Percentiles rank a stretch among this genome's conserved stretches.
Conservation (phyloP, 2,113 vertebrate genomes). For the Grallaria varia region DNA sequence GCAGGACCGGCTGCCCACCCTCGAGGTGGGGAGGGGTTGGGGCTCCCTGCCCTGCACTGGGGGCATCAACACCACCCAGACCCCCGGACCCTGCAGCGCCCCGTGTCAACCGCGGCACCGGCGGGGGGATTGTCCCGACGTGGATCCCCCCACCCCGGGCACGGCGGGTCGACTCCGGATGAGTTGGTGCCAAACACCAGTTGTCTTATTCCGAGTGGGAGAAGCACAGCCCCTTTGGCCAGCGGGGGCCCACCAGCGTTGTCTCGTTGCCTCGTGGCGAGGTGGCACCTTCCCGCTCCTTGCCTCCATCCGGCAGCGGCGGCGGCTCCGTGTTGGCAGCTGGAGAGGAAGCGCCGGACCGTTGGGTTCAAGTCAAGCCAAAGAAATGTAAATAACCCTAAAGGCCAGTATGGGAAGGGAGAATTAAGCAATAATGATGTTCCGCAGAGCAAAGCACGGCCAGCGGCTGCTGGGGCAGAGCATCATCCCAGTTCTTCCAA, state of each 20-base stretch:
- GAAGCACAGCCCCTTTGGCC: neutral
- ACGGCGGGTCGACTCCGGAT: neutral
- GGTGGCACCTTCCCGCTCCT: neutral
- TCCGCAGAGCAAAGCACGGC: neutral
- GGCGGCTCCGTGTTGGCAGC: neutral
- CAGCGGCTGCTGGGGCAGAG: neutral
- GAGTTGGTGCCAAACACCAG: neutral
- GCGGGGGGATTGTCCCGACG: neutral
- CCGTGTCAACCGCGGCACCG: neutral
- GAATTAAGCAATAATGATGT: slow-evolving; percentile 41
- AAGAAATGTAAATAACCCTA: slow-evolving; percentile 57
- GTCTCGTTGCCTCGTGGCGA: neutral
- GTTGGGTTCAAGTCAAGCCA: slow-evolving; percentile 65
- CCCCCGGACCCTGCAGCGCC: neutral
- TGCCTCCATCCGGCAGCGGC: neutral
- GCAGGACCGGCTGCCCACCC: neutral
- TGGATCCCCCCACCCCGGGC: neutral
- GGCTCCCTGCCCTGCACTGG: neutral
- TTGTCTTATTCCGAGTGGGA: neutral
- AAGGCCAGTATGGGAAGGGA: slow-evolving; percentile 12
- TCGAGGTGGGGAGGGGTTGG: neutral
- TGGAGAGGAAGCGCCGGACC: neutral
- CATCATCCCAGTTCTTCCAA: neutral
- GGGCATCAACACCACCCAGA: accelerated
- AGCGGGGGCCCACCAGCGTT: neutral